Conservation (phyloP, 2,888 invertebrate genomes). For the Schizotus pectinicornis region DNA sequence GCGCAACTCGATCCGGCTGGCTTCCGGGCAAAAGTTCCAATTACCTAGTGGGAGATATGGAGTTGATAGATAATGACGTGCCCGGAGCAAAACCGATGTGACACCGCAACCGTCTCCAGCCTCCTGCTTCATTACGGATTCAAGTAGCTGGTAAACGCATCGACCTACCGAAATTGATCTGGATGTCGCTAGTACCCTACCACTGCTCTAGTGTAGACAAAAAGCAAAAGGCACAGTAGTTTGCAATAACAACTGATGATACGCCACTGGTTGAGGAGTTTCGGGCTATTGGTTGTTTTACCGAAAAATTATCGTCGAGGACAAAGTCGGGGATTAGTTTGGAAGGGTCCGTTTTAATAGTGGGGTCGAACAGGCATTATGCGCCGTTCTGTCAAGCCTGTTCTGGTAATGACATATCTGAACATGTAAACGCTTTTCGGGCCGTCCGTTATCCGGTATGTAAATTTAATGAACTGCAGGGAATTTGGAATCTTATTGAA, state of each 20-base stretch:
- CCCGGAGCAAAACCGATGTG: slow-evolving; percentile 32
- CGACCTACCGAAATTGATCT: slow-evolving; percentile 25
- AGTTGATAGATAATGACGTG: slow-evolving; percentile 33
- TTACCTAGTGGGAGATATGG: slow-evolving; percentile 25
- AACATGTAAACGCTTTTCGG: no score
- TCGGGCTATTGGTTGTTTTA: not conserved
- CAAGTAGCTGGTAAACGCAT: slow-evolving; percentile 29
- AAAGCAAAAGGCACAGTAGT: not conserved
- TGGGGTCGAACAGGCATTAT: no score
- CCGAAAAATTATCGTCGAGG: not conserved
- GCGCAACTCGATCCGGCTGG: slow-evolving; percentile 1
- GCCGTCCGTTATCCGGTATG: no score
- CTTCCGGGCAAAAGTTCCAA: slow-evolving; percentile 12
- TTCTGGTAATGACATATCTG: no score
- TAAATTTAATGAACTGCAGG: no score
- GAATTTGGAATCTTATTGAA: no score
- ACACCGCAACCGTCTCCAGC: slow-evolving; percentile 23
- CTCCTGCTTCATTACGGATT: slow-evolving; percentile 34
- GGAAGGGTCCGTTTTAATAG: no score
- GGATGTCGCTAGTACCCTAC: slow-evolving; percentile 18
- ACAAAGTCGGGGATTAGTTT: no score
- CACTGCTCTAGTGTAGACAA: no score
- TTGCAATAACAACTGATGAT: no score
- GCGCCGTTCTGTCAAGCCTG: no score
- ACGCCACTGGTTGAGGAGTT: no score